Base-by-base conservation (phyloP, 2,797 vertebrate genomes). In the Macropodus opercularis region DNA sequence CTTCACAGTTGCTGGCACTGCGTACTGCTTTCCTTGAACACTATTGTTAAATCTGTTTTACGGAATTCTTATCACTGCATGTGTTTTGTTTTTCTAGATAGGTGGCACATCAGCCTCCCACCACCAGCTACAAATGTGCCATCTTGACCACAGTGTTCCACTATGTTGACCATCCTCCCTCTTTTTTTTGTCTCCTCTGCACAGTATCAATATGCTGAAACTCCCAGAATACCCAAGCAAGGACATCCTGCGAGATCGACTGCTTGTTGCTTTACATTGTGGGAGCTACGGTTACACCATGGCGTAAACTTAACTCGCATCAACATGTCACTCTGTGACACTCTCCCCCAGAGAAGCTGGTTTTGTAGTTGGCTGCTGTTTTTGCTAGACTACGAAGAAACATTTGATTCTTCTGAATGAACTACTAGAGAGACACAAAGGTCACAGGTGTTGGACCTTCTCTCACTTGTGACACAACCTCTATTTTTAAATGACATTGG, bases 161-260 rank as follows among this genome's bases (percentile, higher is more conserved):
- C 18, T 4, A 3, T 36, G 3, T 39, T 72, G 41, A 68, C 42
- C 21, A 17, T 29, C 11, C 15, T 3, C 23, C 2, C 13, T 9
- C 32, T 12, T 34, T 19, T 5, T 24, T 35, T 26, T 51, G 14
- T 42, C 13, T 40, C 7, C 7, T 42, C 44, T 89, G 83, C 40
- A 1, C 87, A 99, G 97, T 78, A 98, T 99, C 93, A 98, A 98
- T 91, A 98, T 99, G 97, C 94, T 99, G 85, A 98, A 99, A 89
- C 93, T 98, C 84, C 97, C 97, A 63, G 97, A 98, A 90, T 98
- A 98, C 57, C 96, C 96, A 22, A 95, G 92, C 88, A 93, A 94
- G 85, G 97, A 98, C 78, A 92, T 95, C 78, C 92, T 99, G 42
- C 94, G 93, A 80, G 95, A 99, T 90, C 92, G 97, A 35, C 94